phyloP scores from a whole-genome alignment of 2,113 vertebrate genomes.

The Serilophus lunatus region DNA sequence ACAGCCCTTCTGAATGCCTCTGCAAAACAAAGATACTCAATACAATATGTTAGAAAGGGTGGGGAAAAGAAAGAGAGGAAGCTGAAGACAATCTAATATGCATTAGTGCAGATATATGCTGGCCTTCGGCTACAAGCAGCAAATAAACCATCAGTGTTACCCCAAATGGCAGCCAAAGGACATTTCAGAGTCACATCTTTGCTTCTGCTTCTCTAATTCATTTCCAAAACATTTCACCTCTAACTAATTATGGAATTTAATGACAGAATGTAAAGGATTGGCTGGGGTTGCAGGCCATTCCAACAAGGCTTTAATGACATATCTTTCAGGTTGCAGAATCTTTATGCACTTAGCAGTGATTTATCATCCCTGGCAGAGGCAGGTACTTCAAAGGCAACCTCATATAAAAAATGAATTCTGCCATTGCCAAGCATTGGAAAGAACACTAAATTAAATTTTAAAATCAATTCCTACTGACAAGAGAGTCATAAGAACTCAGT shows the following conservation, averaged over 20 bases:
- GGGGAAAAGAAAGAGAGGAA: conserved; percentile 42
- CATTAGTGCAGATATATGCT: conserved; percentile 1
- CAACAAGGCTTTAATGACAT: conserved; percentile 48
- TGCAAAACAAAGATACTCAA: conserved; percentile 57
- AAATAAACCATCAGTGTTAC: conserved; percentile 10
- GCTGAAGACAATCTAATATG: conserved; percentile 43
- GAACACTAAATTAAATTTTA: conserved; percentile 40
- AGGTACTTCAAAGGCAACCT: conserved; percentile 66
- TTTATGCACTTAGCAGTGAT: conserved; percentile 50
- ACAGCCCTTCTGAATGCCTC: conserved; percentile 55
- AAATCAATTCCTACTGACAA: conserved; percentile 57
- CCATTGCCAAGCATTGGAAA: conserved; percentile 49
- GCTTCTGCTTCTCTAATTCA: conserved; percentile 43
- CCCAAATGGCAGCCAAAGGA: conserved; percentile 41
- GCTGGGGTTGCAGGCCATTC: conserved; percentile 50
- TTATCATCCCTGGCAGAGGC: conserved; percentile 63
- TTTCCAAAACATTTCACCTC: conserved; percentile 61
- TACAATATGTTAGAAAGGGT: conserved; percentile 29
- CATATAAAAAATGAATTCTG: conserved; percentile 62
- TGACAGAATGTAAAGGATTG: conserved; percentile 44
- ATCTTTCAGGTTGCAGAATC: conserved; percentile 56
- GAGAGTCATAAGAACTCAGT: conserved; percentile 42
- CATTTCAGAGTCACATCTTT: conserved; percentile 27
- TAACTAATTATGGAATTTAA: conserved; percentile 59
- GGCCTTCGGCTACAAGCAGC: conserved; percentile 31